These are phyloP conservation scores for Sycobia sp. DNA, from an alignment of 1,140 invertebrate species.

Conservation along the genomic window DNA sequence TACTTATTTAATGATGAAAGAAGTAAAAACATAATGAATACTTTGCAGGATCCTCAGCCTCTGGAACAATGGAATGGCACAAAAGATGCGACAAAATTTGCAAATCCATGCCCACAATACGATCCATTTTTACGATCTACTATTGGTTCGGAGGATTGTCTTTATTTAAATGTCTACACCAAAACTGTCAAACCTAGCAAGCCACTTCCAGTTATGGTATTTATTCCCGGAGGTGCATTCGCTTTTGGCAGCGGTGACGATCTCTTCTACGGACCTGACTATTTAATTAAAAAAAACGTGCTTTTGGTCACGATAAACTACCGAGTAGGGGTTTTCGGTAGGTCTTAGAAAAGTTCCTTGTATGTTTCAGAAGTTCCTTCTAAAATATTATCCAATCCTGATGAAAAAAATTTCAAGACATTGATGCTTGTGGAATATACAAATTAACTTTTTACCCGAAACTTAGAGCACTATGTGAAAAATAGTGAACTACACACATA, in stretches of 20 bases:
- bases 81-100: constrained; percentile 63
- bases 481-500: too few species aligned
- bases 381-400: too few species aligned
- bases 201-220: constrained; percentile 68
- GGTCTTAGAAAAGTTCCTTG: not conserved
- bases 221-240: constrained; percentile 73
- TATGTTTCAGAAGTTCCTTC: too few species aligned
- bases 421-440: too few species aligned
- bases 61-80: constrained; percentile 63
- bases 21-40: too few species aligned
- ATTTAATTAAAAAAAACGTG: constrained; percentile 61
- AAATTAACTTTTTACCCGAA: too few species aligned
- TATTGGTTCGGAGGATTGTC: constrained; percentile 72
- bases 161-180: constrained; percentile 83
- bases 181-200: constrained; percentile 49
- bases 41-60: constrained; percentile 63
- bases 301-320: constrained; percentile 68
- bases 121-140: constrained; percentile 30
- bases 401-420: too few species aligned
- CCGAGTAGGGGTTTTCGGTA: constrained; percentile 65
- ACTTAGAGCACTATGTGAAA: too few species aligned
- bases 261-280: constrained; percentile 57
- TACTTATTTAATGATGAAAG: too few species aligned
- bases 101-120: constrained; percentile 60
- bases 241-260: constrained; percentile 57